Conservation (phyloP, 2,888 invertebrate genomes). For the Hartigia nigra region DNA sequence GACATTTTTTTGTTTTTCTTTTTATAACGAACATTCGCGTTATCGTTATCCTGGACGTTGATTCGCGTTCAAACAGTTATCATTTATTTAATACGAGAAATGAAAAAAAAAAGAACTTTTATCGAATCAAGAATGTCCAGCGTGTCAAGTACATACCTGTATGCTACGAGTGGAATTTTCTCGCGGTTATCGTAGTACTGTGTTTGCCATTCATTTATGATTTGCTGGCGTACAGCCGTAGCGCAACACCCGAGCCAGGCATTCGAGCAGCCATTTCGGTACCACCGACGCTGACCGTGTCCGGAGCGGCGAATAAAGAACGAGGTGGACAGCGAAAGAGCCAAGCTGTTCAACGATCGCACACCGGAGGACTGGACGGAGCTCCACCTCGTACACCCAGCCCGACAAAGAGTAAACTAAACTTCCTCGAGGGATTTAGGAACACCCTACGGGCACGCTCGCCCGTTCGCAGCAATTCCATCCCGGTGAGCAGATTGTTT, state of each 20-base stretch:
- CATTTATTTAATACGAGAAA: neutral
- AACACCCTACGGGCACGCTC: slow-evolving; percentile 69
- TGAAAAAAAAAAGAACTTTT: neutral
- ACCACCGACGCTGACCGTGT: slow-evolving; percentile 46
- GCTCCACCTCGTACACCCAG: slow-evolving; percentile 58
- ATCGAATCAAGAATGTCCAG: neutral
- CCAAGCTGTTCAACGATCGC: slow-evolving; percentile 51
- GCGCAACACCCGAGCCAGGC: slow-evolving; percentile 52
- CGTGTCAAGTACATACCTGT: neutral
- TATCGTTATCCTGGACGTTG: neutral
- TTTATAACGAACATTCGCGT: neutral
- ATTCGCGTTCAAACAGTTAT: neutral
- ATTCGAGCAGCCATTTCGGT: slow-evolving; percentile 42
- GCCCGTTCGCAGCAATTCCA: slow-evolving; percentile 59
- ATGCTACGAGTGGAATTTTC: neutral
- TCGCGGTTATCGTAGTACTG: slow-evolving; percentile 42
- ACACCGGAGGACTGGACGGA: slow-evolving; percentile 39
- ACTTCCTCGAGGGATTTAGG: slow-evolving; percentile 73
- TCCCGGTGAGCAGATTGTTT: slow-evolving; percentile 57
- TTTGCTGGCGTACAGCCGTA: slow-evolving; percentile 63
- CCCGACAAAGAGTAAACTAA: slow-evolving; percentile 67
- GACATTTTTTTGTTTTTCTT: neutral
- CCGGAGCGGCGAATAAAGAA: slow-evolving; percentile 48
- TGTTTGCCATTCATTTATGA: slow-evolving; percentile 59
- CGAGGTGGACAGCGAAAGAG: slow-evolving; percentile 40